Evolutionary conservation across 2,113 vertebrate species (phyloP), one percentile per base, ranked within the genome.

Genomic region (Eonycteris spelaea): DNA sequence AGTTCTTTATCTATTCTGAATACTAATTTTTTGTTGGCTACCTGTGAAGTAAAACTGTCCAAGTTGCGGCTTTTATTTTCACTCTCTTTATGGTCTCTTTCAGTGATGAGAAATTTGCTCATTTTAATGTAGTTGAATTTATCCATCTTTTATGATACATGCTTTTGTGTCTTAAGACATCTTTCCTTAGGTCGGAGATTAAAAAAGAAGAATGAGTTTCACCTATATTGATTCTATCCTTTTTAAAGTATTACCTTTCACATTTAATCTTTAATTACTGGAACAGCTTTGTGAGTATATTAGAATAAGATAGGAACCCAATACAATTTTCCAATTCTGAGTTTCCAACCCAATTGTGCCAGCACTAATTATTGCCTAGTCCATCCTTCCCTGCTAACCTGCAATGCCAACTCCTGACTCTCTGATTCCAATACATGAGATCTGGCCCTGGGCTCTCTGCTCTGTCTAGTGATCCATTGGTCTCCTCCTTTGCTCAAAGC

Each of bases 61-160:
- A 63, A 63, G 28, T 0, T 45, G 3, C 18, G 3, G 45, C 28
- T 80, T 75, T 93, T 78, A 43, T 24, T 65, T 35, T 80, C 45
- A 73, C 13, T 35, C 43, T 63, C 35, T 63, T 82, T 30, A 70
- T 15, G 26, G 33, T 55, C 5, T 22, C 70, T 92, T 92, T 83
- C 59, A 75, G 79, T 24, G 53, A 92, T 15, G 6, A 82, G 35
- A 87, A 84, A 75, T 59, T 3, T 86, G 35, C 53, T 57, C 38
- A 63, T 40, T 91, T 95, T 68, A 78, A 88, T 59, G 26, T 55
- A 45, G 51, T 68, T 48, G 88, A 43, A 89, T 35, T 24, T 53
- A 70, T 13, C 43, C 45, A 89, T 63, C 57, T 93, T 59, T 70
- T 63, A 75, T 30, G n/a, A 53, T 14, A 59, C 11, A 9, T 35